phyloP scores from a whole-genome alignment of 30 jellyfish, hydroid and myxozoan species.

The Aurelia aurita region DNA sequence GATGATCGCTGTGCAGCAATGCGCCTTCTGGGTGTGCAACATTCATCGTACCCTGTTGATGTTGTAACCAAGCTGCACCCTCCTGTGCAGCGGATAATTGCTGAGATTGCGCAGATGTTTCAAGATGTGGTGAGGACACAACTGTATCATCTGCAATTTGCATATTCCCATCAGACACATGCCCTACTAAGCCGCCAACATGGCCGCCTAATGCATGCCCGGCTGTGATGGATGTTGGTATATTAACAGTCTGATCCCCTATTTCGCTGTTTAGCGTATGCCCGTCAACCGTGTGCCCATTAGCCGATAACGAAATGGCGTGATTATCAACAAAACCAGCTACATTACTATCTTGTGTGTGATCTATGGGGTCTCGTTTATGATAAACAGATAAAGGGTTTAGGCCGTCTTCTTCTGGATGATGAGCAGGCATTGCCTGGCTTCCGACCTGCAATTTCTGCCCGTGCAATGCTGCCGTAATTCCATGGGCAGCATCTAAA shows the following conservation, averaged over 20 bases:
- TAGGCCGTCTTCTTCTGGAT: slow-evolving; percentile 48
- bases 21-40: slow-evolving; percentile 32
- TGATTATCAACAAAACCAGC: slow-evolving; percentile 2
- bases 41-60: slow-evolving; percentile 29
- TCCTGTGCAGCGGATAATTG: slow-evolving; percentile 34
- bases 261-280: slow-evolving; percentile 12
- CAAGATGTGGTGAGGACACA: slow-evolving; percentile 33
- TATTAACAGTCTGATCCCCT: not conserved
- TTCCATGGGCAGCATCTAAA: slow-evolving; percentile 69
- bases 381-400: slow-evolving; percentile 56
- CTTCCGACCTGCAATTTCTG: slow-evolving; percentile 59
- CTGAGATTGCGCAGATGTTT: slow-evolving; percentile 14
- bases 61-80: slow-evolving; percentile 21
- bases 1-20: not conserved
- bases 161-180: not conserved
- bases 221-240: not conserved
- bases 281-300: slow-evolving; percentile 21
- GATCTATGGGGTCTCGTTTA: not conserved
- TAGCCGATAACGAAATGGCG: not conserved
- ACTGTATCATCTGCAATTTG: slow-evolving; percentile 32
- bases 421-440: slow-evolving; percentile 50
- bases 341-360: not conserved
- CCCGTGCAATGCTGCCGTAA: slow-evolving; percentile 45
- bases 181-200: slow-evolving; percentile 12
- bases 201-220: not conserved